Evolutionary conservation across 1,140 invertebrate species (phyloP), one percentile per base, ranked within the genome.

Genomic region (Saccostrea cuccullata): DNA sequence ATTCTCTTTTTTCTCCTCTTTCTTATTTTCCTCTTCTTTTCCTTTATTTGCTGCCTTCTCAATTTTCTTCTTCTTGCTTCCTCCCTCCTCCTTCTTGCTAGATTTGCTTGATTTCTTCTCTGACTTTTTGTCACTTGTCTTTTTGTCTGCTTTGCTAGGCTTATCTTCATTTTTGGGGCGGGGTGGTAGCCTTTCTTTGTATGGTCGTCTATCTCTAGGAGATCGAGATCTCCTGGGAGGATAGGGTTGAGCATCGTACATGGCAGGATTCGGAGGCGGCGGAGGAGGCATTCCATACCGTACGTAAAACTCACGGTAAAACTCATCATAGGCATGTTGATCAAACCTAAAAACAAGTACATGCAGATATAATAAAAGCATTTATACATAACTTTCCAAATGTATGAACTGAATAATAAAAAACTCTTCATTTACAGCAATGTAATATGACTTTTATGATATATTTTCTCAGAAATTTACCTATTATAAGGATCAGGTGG

Each of bases 1-100:
- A 82, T 90, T 89, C 82, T 98, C 55, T 93, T 98, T 93, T 98
- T 98, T 92, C 98, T 98, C 93, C 98, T 98, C 15, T 98, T 98
- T 97, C 96, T 86, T 82, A 83, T 91, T 92, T 55, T 88, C 90
- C 13, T 92, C 90, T 11, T 90, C 91, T 58, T 90, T 89, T 82
- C 91, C 91, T 30, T 92, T 91, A 55, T 94, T 92, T 11, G 87
- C 6, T 70, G 87, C n/a, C 88, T 96, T 95, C 89, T 94, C 94
- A 91, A 94, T 94, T 90, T 94, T 92, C 86, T 91, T 86, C 73
- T 93, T 92, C 58, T 93, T 91, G 90, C 26, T 92, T 91, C 87
- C 95, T 94, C 82, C 55, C 36, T 82, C 36, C 30, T 88, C 77
- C 55, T 73, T 86, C 20, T 86, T 86, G 36, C 58, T 89, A 4